These are phyloP conservation scores for Grammomys surdaster DNA, from an alignment of 2,113 vertebrate genomes.

Conservation along the genomic window DNA sequence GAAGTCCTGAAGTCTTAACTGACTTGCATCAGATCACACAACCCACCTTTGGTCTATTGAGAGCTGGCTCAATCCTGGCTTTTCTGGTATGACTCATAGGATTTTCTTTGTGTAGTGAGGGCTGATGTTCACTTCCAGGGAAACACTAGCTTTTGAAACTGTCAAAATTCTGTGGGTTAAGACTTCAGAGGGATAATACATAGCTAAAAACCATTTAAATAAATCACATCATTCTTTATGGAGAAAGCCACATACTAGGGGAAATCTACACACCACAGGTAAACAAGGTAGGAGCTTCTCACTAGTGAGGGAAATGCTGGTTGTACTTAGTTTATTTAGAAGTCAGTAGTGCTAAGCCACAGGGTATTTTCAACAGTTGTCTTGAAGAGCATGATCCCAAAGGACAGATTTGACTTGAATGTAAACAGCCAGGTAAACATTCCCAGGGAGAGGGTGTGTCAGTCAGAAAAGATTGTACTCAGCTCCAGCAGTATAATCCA, in stretches of 20 bases:
- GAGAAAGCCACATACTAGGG: background rate
- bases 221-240: background rate
- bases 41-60: background rate
- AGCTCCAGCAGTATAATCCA: background rate
- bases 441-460: background rate
- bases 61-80: background rate
- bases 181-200: background rate
- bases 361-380: background rate
- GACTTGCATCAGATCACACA: background rate
- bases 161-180: conserved; percentile 36
- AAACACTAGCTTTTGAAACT: conserved; percentile 1
- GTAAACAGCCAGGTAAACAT: background rate
- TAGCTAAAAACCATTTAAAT: conserved; percentile 5
- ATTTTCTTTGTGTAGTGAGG: background rate
- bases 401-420: background rate
- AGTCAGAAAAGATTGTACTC: conserved; percentile 3
- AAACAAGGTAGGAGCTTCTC: background rate
- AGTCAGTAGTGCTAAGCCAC: background rate
- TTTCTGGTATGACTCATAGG: background rate
- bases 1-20: conserved; percentile 26
- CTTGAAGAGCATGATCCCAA: conserved; percentile 3
- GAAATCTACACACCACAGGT: background rate
- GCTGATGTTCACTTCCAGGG: conserved; percentile 36
- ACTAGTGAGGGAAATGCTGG: background rate
- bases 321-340: conserved; percentile 15